phyloP scores from a whole-genome alignment of 2,797 vertebrate species.

The Danio jaintianensis region DNA sequence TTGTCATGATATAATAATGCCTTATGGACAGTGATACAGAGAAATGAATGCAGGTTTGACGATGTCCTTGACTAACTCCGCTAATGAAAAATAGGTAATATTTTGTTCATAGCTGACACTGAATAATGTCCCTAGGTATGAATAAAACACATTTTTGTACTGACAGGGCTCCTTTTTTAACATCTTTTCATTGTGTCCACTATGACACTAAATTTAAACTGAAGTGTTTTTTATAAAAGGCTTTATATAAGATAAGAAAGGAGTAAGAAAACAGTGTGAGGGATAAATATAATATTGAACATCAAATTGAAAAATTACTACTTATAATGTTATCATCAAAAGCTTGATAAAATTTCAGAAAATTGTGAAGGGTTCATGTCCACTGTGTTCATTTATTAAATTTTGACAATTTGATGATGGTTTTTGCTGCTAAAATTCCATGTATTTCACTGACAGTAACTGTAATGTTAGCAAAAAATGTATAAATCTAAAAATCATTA shows the following conservation, averaged over 20 bases:
- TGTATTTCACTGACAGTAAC: too few relatives aligned
- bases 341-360: not conserved
- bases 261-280: not conserved
- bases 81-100: not conserved
- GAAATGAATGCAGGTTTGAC: not conserved
- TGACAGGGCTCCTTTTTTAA: not conserved
- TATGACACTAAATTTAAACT: not conserved
- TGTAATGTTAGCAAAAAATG: too few relatives aligned
- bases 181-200: not conserved
- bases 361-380: not conserved
- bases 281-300: not conserved
- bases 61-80: not conserved
- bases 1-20: constrained; percentile 11
- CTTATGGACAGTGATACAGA: constrained; percentile 1
- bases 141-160: not conserved
- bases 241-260: not conserved
- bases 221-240: not conserved
- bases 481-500: too few relatives aligned
- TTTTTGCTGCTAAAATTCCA: not conserved
- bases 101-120: not conserved
- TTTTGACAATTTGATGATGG: not conserved
- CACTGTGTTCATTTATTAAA: not conserved
- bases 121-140: not conserved
- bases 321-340: not conserved
- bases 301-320: not conserved